Conservation (phyloP, 1,140 invertebrate species). For the Belonocnema kinseyi region DNA sequence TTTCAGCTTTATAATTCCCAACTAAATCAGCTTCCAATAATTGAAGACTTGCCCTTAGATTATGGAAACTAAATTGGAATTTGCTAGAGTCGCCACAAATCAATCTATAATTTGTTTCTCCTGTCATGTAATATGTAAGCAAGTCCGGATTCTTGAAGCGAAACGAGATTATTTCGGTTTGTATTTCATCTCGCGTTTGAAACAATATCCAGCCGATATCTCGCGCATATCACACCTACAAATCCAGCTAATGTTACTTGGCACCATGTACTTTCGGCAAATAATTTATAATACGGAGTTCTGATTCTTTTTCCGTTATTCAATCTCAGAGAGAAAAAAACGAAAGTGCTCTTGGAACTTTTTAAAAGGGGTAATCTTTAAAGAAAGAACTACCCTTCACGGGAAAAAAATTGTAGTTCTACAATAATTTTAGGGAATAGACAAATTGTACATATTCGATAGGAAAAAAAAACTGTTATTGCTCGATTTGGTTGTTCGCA, state of each 20-base stretch:
- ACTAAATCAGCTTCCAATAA: too few species aligned
- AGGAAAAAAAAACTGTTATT: conserved; percentile 31
- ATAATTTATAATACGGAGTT: neutral
- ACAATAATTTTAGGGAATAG: neutral
- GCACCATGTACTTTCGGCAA: neutral
- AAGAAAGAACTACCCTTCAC: too few species aligned
- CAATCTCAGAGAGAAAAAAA: neutral
- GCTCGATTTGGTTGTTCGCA: neutral
- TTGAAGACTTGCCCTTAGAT: too few species aligned
- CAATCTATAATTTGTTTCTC: neutral
- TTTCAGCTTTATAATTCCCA: too few species aligned
- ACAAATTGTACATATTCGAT: neutral
- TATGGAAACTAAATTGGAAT: neutral
- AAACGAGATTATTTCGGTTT: conserved; percentile 54
- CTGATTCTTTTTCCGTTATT: neutral
- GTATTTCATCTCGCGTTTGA: conserved; percentile 63
- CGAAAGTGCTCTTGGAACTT: neutral
- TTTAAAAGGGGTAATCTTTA: too few species aligned
- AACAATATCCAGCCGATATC: conserved; percentile 54
- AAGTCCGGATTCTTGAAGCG: conserved; percentile 58
- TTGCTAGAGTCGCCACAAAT: neutral
- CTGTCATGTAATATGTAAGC: neutral
- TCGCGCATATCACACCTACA: conserved; percentile 54
- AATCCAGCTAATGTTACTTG: conserved; percentile 35
- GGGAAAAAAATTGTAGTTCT: neutral